phyloP scores from a whole-genome alignment of 2,888 invertebrate species.

The Trachelus troglodyta region DNA sequence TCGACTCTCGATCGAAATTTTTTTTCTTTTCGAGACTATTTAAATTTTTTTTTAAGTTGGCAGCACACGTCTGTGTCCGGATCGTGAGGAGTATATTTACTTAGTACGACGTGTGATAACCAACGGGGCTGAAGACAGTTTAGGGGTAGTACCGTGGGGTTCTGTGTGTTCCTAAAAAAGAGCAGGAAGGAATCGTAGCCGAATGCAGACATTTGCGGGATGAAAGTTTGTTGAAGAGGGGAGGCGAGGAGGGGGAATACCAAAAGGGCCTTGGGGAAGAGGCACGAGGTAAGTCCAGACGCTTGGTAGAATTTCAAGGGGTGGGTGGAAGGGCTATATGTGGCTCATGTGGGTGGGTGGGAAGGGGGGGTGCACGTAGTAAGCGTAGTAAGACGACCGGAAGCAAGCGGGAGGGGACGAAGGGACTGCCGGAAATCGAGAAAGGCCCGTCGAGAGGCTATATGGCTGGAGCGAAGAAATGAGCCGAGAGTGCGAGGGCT shows the following conservation, averaged over 20 bases:
- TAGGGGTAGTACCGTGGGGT: background rate
- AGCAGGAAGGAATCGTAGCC: background rate
- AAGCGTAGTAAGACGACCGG: slow-evolving; percentile 53
- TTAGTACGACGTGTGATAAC: background rate
- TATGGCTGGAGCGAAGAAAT: slow-evolving; percentile 12
- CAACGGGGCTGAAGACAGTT: background rate
- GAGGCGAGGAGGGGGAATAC: background rate
- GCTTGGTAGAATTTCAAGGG: background rate
- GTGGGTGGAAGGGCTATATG: background rate
- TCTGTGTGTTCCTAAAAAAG: background rate
- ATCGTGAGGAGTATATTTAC: background rate
- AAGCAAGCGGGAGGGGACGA: slow-evolving; percentile 51
- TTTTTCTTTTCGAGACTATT: too few relatives aligned
- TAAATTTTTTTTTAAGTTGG: too few relatives aligned
- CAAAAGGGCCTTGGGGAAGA: background rate
- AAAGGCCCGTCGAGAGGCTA: slow-evolving; percentile 47
- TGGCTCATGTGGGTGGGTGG: background rate
- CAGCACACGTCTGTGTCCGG: background rate
- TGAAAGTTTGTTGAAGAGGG: background rate
- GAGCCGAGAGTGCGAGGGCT: background rate
- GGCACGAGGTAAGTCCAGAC: background rate
- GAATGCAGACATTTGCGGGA: background rate
- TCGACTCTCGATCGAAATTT: too few relatives aligned
- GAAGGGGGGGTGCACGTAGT: slow-evolving; percentile 39
- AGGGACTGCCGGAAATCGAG: slow-evolving; percentile 53